Evolutionary conservation across 2,797 vertebrate genomes (phyloP).

Genomic region (Harpagifer antarcticus): DNA sequence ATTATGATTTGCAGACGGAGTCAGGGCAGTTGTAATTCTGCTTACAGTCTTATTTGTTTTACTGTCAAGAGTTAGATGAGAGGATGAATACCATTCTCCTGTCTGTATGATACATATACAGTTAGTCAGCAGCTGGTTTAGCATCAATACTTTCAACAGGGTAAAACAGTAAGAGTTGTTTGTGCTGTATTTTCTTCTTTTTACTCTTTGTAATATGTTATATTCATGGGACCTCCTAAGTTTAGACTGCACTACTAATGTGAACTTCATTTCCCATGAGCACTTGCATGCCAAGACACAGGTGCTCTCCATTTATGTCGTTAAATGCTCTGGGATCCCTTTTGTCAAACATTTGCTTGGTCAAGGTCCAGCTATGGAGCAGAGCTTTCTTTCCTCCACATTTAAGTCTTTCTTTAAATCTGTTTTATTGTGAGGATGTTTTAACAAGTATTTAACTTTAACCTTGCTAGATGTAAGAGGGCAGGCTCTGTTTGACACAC

Average conservation of each 20-base stretch:
- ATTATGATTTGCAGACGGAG: not conserved
- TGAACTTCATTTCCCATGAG: slow-evolving; percentile 35
- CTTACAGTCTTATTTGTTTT: not conserved
- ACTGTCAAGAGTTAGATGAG: not conserved
- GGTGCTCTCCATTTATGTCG: not conserved
- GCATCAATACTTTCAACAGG: too few relatives aligned
- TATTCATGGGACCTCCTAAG: not conserved
- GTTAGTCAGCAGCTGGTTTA: too few relatives aligned
- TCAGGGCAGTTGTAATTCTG: not conserved
- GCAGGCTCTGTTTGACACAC: not conserved
- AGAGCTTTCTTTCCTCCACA: too few relatives aligned
- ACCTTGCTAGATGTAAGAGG: not conserved
- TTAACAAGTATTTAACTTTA: not conserved
- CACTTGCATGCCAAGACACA: slow-evolving; percentile 1
- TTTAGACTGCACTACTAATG: not conserved
- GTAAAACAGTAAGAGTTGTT: too few relatives aligned
- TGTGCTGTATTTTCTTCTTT: not conserved
- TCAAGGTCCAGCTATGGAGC: too few relatives aligned
- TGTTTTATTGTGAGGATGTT: not conserved
- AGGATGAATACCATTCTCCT: not conserved
- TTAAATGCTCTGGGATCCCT: too few relatives aligned
- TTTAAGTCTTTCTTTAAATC: not conserved
- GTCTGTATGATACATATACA: not conserved
- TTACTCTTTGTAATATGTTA: not conserved
- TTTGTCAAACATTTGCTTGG: too few relatives aligned